These are phyloP conservation scores for Scaptomyza cyrtandrae DNA, from an alignment of 2,888 invertebrate genomes.

Conservation along the genomic window DNA sequence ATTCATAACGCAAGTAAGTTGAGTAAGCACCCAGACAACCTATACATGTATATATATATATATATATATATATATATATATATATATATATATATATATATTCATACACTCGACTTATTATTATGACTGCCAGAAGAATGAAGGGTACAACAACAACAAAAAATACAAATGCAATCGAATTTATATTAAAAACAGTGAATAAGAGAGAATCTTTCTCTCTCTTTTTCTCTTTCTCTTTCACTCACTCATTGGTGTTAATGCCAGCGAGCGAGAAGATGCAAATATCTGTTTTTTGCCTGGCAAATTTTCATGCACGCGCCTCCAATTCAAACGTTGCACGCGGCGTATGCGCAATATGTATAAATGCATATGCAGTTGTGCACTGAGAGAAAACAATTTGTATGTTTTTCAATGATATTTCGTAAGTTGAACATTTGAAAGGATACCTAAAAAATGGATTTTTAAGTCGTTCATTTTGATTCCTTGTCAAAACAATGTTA, in stretches of 20 bases:
- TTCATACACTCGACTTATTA: constrained; percentile 15
- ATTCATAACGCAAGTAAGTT: no score
- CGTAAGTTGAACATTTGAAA: no score
- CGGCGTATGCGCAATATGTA: constrained; percentile 72
- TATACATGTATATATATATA: background rate
- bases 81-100: background rate
- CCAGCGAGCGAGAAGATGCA: constrained; percentile 12
- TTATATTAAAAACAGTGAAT: constrained; percentile 41
- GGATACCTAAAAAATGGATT: no score
- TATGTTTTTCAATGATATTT: no score
- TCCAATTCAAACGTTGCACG: constrained; percentile 49
- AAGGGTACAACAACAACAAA: constrained; percentile 3
- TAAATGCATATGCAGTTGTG: constrained; percentile 13
- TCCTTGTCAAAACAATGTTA: no score
- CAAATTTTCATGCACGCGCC: constrained; percentile 65
- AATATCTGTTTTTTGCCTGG: constrained; percentile 28
- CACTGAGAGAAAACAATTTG: background rate
- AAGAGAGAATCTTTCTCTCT: background rate
- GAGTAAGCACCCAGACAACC: constrained; percentile 2
- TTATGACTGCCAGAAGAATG: constrained; percentile 29
- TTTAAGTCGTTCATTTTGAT: no score
- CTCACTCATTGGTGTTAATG: background rate
- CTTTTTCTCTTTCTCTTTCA: no score
- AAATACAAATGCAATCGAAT: constrained; percentile 55
- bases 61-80: background rate